Base-by-base conservation (phyloP, 2,888 invertebrate species). In the Megalurothrips usitatus region DNA sequence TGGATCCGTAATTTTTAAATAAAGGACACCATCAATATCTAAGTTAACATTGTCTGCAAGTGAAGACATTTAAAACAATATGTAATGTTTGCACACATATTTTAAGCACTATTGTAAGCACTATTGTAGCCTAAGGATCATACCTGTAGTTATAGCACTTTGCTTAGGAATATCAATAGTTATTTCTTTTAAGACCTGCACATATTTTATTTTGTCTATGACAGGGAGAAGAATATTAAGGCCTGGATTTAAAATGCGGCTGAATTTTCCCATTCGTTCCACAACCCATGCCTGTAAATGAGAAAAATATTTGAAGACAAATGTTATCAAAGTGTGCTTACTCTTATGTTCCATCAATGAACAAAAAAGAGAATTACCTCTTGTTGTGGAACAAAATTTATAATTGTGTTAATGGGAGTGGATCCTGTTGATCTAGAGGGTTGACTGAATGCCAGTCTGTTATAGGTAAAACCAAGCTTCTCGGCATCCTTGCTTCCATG, bases 131-230 rank as follows among this genome's bases (percentile, higher is more conserved):
- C 47, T 14, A 6, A 0, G 63, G 75, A 78, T 84, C 84, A 84
- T 85, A 91, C 91, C 91, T 82, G 95, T 91, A 23, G 99, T 98
- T 84, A 99, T 98, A 28, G 99, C 99, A 87, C 96, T 96, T 88
- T 99, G 99, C 87, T 99, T 95, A 0, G 99, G 99, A 81, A 99
- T 97, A 89, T 99, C 99, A 85, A 99, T 99, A 0, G 99, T 98
- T 84, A 99, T 96, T 94, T 99, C 99, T 87, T 99, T 99, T 75
- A 99, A 88, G 87, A 96, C 97, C 88, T 99, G 99, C 19, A 99
- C 98, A 89, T 99, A 99, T 88, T 94, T 97, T 43, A 99, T 93
- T 86, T 91, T 92, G 87, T 99, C 99, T 79, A 97, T 89, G 82
- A 99, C 88, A 0, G 99, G 99, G 85, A 97, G 91, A 19, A 99